Evolutionary conservation across 2,888 invertebrate genomes (phyloP).

Genomic region (Chrysotoxum bicinctum): DNA sequence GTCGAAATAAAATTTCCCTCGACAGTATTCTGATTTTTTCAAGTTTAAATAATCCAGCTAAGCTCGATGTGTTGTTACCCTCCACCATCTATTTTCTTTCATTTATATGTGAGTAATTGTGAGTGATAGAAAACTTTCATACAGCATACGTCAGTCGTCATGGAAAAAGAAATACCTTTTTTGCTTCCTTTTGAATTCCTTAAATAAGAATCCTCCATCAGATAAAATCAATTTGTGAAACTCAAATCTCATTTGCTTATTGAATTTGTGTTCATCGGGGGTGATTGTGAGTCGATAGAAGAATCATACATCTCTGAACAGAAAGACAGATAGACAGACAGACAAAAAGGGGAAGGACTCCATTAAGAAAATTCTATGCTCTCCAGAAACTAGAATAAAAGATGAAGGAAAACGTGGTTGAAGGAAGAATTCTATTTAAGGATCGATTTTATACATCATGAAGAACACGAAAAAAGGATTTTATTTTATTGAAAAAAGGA

Average conservation of each 20-base stretch:
- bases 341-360: not conserved
- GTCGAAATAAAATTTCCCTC: too few relatives aligned
- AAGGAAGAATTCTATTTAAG: conserved; percentile 4
- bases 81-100: not conserved
- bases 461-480: not conserved
- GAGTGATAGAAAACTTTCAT: not conserved
- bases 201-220: not conserved
- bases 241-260: conserved; percentile 67
- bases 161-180: conserved; percentile 19
- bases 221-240: conserved; percentile 63
- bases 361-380: not conserved
- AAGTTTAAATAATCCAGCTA: not conserved
- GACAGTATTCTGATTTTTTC: too few relatives aligned
- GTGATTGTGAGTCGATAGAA: not conserved
- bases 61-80: not conserved
- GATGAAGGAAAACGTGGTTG: not conserved
- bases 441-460: conserved; percentile 20
- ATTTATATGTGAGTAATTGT: not conserved
- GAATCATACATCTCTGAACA: not conserved
- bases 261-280: conserved; percentile 57
- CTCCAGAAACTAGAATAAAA: not conserved
- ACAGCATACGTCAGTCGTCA: not conserved
- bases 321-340: not conserved
- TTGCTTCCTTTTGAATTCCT: not conserved
- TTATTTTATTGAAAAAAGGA: not conserved